Base-by-base conservation (phyloP, 2,797 vertebrate species). In the Dermochelys coriacea region DNA sequence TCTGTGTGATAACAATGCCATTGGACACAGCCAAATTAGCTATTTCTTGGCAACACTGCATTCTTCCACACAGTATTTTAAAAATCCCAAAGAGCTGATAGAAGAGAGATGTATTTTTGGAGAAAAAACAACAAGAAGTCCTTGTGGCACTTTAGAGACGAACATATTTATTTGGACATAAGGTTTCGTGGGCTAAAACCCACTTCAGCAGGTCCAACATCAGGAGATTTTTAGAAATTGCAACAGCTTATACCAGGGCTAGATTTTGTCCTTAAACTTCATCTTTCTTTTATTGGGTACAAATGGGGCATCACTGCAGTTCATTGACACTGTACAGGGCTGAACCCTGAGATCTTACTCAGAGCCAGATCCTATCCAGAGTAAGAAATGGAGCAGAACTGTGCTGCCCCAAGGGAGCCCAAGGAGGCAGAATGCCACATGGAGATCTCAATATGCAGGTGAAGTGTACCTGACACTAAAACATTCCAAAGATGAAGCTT, bases 21-120 rank as follows among this genome's bases (percentile, higher is more conserved):
- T 64, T 88, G 88, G 78, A 74, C 57, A 95, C 71, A 93, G 61
- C 29, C 87, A 86, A 86, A 94, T 12, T 4, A 91, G 49, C 71
- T 45, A 34, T 80, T 93, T 23, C 68, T 86, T 93, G 91, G 81
- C 51, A 50, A 52, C 54, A 37, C 5, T 15, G 55, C 37, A 2
- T 82, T 86, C 19, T 23, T 71, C n/a, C 64, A 41, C 68, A 23
- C 41, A 54, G 68, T 71, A 71, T 41, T 41, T 71, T 41, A 41
- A 71, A 61, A 41, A 79, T 88, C 94, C 93, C 59, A 89, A 80
- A 91, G 55, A 34, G 37, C 80, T 4, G 34, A 49, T 86, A 77
- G 64, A 93, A 85, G 31, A 0, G 0, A 88, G 21, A 25, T 8
- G 1, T 80, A 59, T 89, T 85, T 61, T 55, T 93, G 71, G 81